Evolutionary conservation across 30 jellyfish, hydroid and myxozoan genomes (phyloP), one percentile per base, ranked within the genome.

Genomic region (Chironex yamaguchii): DNA sequence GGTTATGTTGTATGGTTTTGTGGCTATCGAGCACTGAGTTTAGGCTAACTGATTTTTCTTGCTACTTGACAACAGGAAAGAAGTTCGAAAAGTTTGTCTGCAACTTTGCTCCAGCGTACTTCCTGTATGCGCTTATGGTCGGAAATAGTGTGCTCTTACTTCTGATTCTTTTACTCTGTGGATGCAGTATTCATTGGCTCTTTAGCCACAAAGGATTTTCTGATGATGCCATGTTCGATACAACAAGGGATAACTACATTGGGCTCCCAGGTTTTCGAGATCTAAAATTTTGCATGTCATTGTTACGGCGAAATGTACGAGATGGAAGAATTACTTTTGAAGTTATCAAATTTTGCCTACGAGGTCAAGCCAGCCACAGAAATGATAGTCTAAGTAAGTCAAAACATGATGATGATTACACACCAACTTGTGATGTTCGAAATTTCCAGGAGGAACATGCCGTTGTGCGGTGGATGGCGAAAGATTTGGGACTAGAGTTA

Each of bases 231-330:
- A 89, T 81, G 12, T 89, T 89, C 33, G 97, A 91, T 35, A 84
- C 62, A 48, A 79, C 62, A 82, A 70, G 49, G 26, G 97, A 89
- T 34, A 67, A 84, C 3, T 89, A 89, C 69, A 81, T 81, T 23
- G 97, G 97, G 30, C 87, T 89, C 3, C 94, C 90, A 0, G 97
- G 97, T 25, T 89, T 70, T 79, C 69, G 66, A 1, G 97, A 89
- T 68, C 69, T 89, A 13, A 77, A 81, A 30, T 89, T 89, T 52
- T 79, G 93, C 51, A 81, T 89, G 87, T 81, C 93, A 20, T 85
- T 89, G 21, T 68, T 89, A 11, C 82, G 85, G 0, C 70, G 88
- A 51, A 89, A 89, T 67, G 86, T 70, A n/a, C 84, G 90, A 33
- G 97, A 89, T 62, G 97, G 97, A n/a, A 79, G 65, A 33, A 62